Evolutionary conservation across 2,113 vertebrate species (phyloP).

Genomic region (Chloropsis hardwickii): DNA sequence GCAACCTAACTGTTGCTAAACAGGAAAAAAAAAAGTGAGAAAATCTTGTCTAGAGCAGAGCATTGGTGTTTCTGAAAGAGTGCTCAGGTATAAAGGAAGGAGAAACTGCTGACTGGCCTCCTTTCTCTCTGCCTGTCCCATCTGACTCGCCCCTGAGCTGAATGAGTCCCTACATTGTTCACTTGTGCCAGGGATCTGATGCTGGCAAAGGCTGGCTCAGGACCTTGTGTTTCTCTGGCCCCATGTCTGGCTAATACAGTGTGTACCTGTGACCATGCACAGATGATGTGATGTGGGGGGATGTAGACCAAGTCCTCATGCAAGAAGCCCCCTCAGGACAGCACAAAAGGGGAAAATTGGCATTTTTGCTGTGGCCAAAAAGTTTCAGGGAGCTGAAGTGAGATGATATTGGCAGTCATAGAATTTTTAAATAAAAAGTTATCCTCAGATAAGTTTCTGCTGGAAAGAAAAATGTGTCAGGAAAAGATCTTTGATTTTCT

Average conservation of each 20-base stretch:
- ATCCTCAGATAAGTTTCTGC: background rate
- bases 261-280: fast-evolving
- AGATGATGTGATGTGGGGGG: fast-evolving
- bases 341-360: background rate
- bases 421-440: background rate
- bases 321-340: background rate
- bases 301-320: background rate
- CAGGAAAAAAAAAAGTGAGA: background rate
- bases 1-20: background rate
- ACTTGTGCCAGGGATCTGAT: background rate
- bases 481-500: background rate
- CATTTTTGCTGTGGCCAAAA: background rate
- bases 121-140: background rate
- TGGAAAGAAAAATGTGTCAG: background rate
- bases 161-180: fast-evolving
- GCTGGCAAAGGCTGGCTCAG: background rate
- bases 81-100: background rate
- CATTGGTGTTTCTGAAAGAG: background rate
- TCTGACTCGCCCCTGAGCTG: background rate
- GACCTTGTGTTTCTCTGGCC: background rate
- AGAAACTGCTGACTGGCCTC: background rate
- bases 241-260: fast-evolving
- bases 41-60: background rate
- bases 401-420: background rate
- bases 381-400: background rate